These are phyloP conservation scores for Polylopha cassiicola DNA, from an alignment of 2,888 invertebrate genomes.

Conservation along the genomic window DNA sequence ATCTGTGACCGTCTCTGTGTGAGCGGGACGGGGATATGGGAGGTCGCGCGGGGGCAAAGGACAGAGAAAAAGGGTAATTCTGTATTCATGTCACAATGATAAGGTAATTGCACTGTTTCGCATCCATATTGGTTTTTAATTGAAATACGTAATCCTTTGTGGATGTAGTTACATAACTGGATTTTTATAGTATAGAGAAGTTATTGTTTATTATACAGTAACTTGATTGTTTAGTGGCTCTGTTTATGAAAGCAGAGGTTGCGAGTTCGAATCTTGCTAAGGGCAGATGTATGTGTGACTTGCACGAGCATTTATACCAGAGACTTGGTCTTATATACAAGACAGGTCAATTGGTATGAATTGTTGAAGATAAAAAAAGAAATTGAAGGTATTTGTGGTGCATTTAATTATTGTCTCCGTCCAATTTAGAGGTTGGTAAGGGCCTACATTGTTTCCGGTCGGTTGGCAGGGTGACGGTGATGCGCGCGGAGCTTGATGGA, in stretches of 20 bases:
- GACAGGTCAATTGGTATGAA: too few relatives aligned
- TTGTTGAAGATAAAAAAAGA: too few relatives aligned
- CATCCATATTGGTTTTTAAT: constrained; percentile 1
- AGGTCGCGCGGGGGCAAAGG: constrained; percentile 27
- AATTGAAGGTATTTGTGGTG: constrained; percentile 1
- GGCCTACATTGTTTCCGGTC: constrained; percentile 61
- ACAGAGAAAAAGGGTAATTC: constrained; percentile 31
- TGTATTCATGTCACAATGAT: constrained; percentile 46
- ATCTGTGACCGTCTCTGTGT: constrained; percentile 37
- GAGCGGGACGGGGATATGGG: constrained; percentile 37
- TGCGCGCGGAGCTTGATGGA: constrained; percentile 72
- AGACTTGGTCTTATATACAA: too few relatives aligned
- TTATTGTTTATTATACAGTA: too few relatives aligned
- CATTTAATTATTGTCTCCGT: constrained; percentile 35
- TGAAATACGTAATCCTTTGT: too few relatives aligned
- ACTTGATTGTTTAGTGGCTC: too few relatives aligned
- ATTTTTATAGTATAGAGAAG: too few relatives aligned
- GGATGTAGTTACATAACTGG: too few relatives aligned
- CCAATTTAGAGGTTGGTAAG: constrained; percentile 49
- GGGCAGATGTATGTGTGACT: too few relatives aligned
- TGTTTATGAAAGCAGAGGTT: too few relatives aligned
- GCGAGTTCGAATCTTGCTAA: too few relatives aligned
- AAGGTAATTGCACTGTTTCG: constrained; percentile 21
- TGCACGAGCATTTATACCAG: too few relatives aligned
- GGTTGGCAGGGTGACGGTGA: constrained; percentile 68